Conservation (phyloP, 1,140 invertebrate genomes). For the Thaumetopoea pityocampa region DNA sequence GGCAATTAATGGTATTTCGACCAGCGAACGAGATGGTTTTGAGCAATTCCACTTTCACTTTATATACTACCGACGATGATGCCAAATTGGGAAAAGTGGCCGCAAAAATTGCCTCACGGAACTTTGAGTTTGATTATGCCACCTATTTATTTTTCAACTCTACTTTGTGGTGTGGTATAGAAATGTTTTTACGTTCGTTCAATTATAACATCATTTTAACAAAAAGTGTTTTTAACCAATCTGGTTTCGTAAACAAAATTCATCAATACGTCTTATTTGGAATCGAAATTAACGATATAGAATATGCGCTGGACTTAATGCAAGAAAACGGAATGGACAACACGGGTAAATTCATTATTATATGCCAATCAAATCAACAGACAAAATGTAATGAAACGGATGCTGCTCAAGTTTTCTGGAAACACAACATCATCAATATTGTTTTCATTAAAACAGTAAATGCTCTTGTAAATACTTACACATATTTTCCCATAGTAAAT, state of each 20-base stretch:
- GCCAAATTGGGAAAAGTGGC: slow-evolving; percentile 37
- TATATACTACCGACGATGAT: slow-evolving; percentile 18
- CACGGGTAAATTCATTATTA: slow-evolving; percentile 39
- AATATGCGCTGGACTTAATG: slow-evolving; percentile 32
- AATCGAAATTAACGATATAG: slow-evolving; percentile 26
- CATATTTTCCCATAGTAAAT: slow-evolving; percentile 29
- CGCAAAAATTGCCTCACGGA: slow-evolving; percentile 38
- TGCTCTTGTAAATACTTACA: slow-evolving; percentile 26
- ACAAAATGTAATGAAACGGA: slow-evolving; percentile 34
- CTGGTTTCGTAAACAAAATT: slow-evolving; percentile 18
- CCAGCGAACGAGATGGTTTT: slow-evolving; percentile 28
- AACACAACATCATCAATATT: slow-evolving; percentile 43
- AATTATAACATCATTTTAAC: slow-evolving; percentile 27
- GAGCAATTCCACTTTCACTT: slow-evolving; percentile 6
- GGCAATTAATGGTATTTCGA: slow-evolving; percentile 13
- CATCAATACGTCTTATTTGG: slow-evolving; percentile 46
- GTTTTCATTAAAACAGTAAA: slow-evolving; percentile 33
- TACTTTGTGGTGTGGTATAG: slow-evolving; percentile 28
- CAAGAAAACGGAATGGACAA: slow-evolving; percentile 35
- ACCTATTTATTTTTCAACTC: slow-evolving; percentile 48
- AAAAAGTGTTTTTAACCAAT: slow-evolving; percentile 19
- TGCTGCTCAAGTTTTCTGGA: slow-evolving; percentile 38
- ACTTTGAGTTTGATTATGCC: slow-evolving; percentile 47
- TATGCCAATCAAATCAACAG: slow-evolving; percentile 34
- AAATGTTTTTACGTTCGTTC: slow-evolving; percentile 27